Conservation (phyloP, 2,113 vertebrate genomes). For the Monopterus albus region DNA sequence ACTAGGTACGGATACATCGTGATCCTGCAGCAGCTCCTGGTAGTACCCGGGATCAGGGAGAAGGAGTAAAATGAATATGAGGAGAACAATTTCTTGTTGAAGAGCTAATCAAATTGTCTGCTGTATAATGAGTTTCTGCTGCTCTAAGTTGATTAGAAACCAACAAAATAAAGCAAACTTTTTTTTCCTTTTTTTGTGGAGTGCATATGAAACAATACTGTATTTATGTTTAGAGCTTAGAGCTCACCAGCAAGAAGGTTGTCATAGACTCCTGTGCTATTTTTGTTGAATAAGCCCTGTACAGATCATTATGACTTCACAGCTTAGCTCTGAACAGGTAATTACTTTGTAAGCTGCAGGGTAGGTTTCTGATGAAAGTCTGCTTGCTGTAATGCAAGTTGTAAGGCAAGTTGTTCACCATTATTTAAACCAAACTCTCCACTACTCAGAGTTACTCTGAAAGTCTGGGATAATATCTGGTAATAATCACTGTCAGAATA, state of each 20-base stretch:
- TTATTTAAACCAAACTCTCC: conserved; percentile 25
- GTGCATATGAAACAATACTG: background rate
- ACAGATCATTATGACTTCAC: background rate
- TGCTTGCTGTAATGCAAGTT: background rate
- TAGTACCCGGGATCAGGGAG: too few species aligned
- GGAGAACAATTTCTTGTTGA: too few species aligned
- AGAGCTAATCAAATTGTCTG: background rate
- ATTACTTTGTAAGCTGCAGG: conserved; percentile 61
- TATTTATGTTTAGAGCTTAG: background rate
- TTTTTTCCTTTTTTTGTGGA: too few species aligned
- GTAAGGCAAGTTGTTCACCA: conserved; percentile 8
- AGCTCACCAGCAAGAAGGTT: background rate
- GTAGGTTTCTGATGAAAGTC: conserved; percentile 29
- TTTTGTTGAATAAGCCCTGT: background rate
- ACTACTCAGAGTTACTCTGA: conserved; percentile 32
- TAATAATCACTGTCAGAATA: conserved; percentile 7
- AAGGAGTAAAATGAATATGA: too few species aligned
- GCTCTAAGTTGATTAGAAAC: background rate
- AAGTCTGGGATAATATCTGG: conserved; percentile 14
- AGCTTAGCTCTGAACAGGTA: conserved; percentile 15
- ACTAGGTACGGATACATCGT: too few species aligned
- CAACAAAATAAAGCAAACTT: background rate
- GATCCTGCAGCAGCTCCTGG: too few species aligned
- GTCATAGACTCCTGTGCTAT: background rate
- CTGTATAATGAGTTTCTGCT: background rate